These are phyloP conservation scores for Philhelius pedissequus DNA, from an alignment of 2,888 invertebrate species.

Conservation along the genomic window DNA sequence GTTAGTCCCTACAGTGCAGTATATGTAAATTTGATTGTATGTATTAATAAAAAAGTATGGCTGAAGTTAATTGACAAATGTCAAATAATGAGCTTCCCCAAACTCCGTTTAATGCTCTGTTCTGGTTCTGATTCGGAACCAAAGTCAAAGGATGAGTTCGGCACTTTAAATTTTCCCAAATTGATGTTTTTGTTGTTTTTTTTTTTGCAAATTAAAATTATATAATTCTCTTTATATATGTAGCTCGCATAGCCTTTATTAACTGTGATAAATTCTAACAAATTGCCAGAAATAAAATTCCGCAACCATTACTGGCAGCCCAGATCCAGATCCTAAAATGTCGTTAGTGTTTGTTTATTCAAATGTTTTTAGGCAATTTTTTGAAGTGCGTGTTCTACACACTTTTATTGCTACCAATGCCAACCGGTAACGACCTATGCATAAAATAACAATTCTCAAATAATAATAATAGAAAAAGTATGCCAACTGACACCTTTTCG, in stretches of 20 bases:
- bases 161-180: too few relatives aligned
- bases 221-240: slow-evolving; percentile 48
- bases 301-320: not conserved
- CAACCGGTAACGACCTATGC: slow-evolving; percentile 62
- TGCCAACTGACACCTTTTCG: slow-evolving; percentile 61
- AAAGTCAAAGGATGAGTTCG: too few relatives aligned
- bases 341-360: slow-evolving; percentile 64
- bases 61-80: too few relatives aligned
- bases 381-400: slow-evolving; percentile 62
- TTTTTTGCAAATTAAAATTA: slow-evolving; percentile 44
- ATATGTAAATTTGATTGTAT: too few relatives aligned
- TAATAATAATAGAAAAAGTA: slow-evolving; percentile 35
- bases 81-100: too few relatives aligned
- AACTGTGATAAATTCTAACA: slow-evolving; percentile 56
- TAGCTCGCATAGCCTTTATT: slow-evolving; percentile 29
- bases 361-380: slow-evolving; percentile 52
- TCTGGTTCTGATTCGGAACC: too few relatives aligned
- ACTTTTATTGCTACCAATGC: slow-evolving; percentile 53
- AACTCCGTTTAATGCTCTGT: too few relatives aligned
- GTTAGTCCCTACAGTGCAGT: too few relatives aligned
- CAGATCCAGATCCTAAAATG: not conserved
- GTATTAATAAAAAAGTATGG: too few relatives aligned
- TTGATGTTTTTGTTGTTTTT: too few relatives aligned
- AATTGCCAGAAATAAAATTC: slow-evolving; percentile 37
- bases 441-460: slow-evolving; percentile 58